Evolutionary conservation across 2,113 vertebrate species (phyloP).

Genomic region (Phyllostomus hastatus): DNA sequence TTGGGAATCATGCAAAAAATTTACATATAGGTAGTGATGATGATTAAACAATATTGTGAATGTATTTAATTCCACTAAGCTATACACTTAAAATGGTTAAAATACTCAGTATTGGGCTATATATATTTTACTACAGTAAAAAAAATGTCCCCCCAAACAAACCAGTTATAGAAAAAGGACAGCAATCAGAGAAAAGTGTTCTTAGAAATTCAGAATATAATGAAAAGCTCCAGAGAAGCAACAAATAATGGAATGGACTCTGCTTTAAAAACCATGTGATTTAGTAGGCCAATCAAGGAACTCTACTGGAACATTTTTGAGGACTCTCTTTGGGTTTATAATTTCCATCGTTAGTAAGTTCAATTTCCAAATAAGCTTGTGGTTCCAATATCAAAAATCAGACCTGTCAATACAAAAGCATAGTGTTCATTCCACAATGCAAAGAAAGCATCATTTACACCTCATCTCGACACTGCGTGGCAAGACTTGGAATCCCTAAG

Average conservation of each 20-base stretch:
- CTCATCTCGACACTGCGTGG: not conserved
- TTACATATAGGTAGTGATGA: not conserved
- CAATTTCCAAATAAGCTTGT: slow-evolving; percentile 19
- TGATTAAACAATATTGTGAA: not conserved
- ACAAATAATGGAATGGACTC: not conserved
- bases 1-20: not conserved
- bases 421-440: not conserved
- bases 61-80: not conserved
- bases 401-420: not conserved
- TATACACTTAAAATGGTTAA: not conserved
- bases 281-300: not conserved
- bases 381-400: not conserved
- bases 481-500: not conserved
- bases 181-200: not conserved
- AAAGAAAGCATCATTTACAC: not conserved
- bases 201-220: slow-evolving; percentile 1
- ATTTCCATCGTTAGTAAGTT: slow-evolving; percentile 9
- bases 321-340: slow-evolving; percentile 8
- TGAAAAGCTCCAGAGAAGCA: not conserved
- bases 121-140: not conserved
- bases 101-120: not conserved
- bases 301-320: not conserved
- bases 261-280: not conserved
- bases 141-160: not conserved
- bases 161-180: not conserved